Conservation (phyloP, 2,113 vertebrate species). For the Channa argus region DNA sequence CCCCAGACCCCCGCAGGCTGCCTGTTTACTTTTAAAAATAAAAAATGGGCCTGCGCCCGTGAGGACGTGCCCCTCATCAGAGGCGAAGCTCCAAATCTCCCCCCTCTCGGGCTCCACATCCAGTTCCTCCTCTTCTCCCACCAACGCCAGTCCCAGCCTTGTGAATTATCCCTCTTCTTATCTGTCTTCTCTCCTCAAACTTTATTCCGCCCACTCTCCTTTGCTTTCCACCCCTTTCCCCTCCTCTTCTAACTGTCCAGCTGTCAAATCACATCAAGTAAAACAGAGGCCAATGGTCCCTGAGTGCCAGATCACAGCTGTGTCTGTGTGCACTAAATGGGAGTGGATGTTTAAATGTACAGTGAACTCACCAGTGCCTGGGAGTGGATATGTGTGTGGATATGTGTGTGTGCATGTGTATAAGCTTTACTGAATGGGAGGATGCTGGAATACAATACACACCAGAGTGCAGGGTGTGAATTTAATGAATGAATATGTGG, state of each 20-base stretch:
- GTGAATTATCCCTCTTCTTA: constrained; percentile 70
- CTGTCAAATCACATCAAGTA: constrained; percentile 85
- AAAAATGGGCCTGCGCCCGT: constrained; percentile 93
- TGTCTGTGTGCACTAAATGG: constrained; percentile 73
- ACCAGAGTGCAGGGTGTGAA: constrained; percentile 69
- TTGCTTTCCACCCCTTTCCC: constrained; percentile 53
- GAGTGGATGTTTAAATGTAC: constrained; percentile 77
- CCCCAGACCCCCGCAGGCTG: constrained; percentile 94
- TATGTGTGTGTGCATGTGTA: constrained; percentile 33
- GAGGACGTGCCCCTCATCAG: constrained; percentile 85
- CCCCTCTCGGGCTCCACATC: constrained; percentile 41
- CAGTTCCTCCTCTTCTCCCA: constrained; percentile 65
- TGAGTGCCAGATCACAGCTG: constrained; percentile 84
- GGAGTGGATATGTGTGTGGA: constrained; percentile 47
- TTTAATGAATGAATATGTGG: constrained; percentile 77
- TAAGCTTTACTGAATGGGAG: constrained; percentile 72
- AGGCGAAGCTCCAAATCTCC: constrained; percentile 51
- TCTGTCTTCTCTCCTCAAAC: constrained; percentile 59
- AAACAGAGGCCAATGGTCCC: constrained; percentile 81
- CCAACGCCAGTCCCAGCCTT: constrained; percentile 45
- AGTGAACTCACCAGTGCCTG: constrained; percentile 73
- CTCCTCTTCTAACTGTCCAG: constrained; percentile 64
- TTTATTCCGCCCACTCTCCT: constrained; percentile 61
- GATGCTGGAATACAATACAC: constrained; percentile 76
- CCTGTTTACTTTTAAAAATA: constrained; percentile 99